Evolutionary conservation across 2,888 invertebrate genomes (phyloP), one percentile per base, ranked within the genome.

Genomic region (Petrolisthes manimaculis): DNA sequence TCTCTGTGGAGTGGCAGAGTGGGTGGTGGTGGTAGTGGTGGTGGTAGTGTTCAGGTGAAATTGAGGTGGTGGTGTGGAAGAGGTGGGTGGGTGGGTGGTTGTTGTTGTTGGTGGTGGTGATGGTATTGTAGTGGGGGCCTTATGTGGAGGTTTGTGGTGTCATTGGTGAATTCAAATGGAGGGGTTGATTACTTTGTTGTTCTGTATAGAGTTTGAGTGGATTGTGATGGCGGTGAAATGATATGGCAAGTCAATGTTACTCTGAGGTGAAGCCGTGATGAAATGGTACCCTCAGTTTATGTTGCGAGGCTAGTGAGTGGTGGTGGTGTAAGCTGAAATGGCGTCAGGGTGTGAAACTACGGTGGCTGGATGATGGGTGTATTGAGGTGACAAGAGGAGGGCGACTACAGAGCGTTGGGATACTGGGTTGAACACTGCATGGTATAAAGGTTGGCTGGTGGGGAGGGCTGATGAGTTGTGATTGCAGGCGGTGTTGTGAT

Each of bases 1-100:
- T 84, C 77, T 84, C 61, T 61, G 61, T 61, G 61, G 71, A 21
- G 67, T 4, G 9, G 67, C 56, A 54, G 79, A 53, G 53, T 18
- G 53, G 6, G 55, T 14, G 79, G 79, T 74, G 2, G 74, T 74
- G 74, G 74, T 74, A 71, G 56, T 55, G 84, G 83, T n/a, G 83
- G 55, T 21, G 83, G 71, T 8, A 54, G 80, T 21, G 79, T 14
- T 4, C 14, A 18, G 14, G 53, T 53, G 14, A 14, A 21, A 18
- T 14, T 21, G 55, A 8, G 69, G 5, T 5, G 8, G 4, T 4
- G 78, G 53, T 78, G 78, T 6, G 51, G 77, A 51, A 53, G 78
- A 3, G 14, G 78, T 14, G 51, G n/a, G 54, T 3, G 53, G 9
- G 9, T 61, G 61, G 61, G 61, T 61, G 61, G 3, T n/a, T n/a